phyloP scores from a whole-genome alignment of 1,140 invertebrate genomes.

The Listronotus oregonensis region DNA sequence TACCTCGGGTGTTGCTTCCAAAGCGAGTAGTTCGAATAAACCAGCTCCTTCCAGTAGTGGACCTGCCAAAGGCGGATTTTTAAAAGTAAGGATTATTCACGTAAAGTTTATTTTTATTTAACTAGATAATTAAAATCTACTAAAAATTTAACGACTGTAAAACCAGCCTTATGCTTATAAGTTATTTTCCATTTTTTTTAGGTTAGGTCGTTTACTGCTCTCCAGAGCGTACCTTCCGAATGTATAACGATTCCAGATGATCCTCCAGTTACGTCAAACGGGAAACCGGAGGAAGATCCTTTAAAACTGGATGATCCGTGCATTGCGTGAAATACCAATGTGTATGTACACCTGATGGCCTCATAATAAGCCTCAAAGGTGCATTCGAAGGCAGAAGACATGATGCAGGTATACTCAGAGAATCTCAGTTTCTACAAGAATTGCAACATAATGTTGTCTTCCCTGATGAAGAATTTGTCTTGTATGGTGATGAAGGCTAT shows the following conservation, averaged over 20 bases:
- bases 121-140: background rate
- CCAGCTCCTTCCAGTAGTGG: background rate
- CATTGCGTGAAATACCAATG: no score
- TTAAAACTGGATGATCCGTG: conserved; percentile 2
- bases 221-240: conserved; percentile 45
- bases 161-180: background rate
- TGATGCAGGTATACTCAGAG: no score
- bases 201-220: conserved; percentile 41
- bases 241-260: conserved; percentile 52
- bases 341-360: no score
- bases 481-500: no score
- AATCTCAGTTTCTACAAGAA: no score
- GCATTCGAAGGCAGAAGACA: no score
- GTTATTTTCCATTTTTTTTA: conserved; percentile 35
- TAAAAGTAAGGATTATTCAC: conserved; percentile 11
- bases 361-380: no score
- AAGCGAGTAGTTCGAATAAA: no score
- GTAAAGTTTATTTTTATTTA: background rate
- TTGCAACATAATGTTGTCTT: no score
- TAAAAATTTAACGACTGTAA: background rate
- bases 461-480: no score
- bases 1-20: background rate
- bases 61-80: conserved; percentile 17
- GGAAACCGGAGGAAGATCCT: no score
- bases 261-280: background rate